Evolutionary conservation across 2,888 invertebrate species (phyloP).

Genomic region (Morpho achilles): DNA sequence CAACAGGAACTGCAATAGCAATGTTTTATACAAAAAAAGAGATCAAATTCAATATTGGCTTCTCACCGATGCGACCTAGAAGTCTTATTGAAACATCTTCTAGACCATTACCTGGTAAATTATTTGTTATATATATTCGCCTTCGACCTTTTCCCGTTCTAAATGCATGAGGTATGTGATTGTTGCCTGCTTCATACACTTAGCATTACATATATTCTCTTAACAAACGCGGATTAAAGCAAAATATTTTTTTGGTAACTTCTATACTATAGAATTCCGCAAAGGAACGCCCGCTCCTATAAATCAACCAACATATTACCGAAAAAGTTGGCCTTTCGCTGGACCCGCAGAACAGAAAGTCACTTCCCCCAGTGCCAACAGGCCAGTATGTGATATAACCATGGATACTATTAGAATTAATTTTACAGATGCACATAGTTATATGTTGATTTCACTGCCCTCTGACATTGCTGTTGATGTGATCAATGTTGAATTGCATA

Average conservation of each 20-base stretch:
- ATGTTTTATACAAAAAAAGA: conserved; percentile 44
- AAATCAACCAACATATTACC: not conserved
- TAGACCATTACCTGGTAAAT: conserved; percentile 55
- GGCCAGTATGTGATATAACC: no score
- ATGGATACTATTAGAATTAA: no score
- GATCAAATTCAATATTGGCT: conserved; percentile 50
- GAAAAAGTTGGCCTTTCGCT: no score
- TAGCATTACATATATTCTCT: no score
- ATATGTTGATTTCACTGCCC: conserved; percentile 22
- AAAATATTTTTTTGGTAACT: no score
- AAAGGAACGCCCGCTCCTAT: not conserved
- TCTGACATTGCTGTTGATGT: conserved; percentile 27
- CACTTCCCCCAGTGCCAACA: no score
- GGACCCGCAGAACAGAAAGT: no score
- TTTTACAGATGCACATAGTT: conserved; percentile 15
- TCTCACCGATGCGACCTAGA: conserved; percentile 44
- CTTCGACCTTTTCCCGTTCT: no score
- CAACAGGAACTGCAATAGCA: conserved; percentile 35
- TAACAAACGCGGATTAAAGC: no score
- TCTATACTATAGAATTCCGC: no score
- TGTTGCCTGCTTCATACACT: no score
- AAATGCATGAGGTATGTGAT: no score
- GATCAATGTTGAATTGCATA: conserved; percentile 35
- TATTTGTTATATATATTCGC: not conserved
- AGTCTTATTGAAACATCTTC: conserved; percentile 49